phyloP scores from a whole-genome alignment of 2,113 vertebrate genomes.

The Pycnonotus jocosus region DNA sequence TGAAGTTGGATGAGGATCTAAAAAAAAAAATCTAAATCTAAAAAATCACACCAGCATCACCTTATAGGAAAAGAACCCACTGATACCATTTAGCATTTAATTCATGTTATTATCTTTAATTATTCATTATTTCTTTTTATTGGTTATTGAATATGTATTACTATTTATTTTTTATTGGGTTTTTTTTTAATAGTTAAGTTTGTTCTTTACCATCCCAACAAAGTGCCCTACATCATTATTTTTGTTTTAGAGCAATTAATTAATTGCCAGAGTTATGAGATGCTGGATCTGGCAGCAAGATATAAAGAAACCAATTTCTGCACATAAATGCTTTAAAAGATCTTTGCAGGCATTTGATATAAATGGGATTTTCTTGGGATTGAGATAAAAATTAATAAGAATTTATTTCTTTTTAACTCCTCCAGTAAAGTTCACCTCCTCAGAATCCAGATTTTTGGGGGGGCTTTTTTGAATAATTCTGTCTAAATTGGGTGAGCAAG shows the following conservation, averaged over 20 bases:
- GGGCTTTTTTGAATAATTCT: rapidly evolving
- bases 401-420: neutral
- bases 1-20: neutral
- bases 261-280: neutral
- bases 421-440: neutral
- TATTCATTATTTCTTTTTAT: neutral
- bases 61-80: neutral
- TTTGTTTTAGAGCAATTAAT: neutral
- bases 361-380: neutral
- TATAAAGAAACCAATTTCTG: neutral
- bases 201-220: neutral
- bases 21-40: neutral
- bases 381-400: neutral
- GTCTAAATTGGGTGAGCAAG: neutral
- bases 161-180: neutral
- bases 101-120: neutral
- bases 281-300: neutral
- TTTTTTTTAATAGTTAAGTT: neutral
- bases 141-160: neutral
- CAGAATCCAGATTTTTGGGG: neutral
- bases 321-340: neutral
- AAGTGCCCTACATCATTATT: neutral
- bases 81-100: neutral
- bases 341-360: neutral
- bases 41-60: neutral